Evolutionary conservation across 1,140 invertebrate species (phyloP), one percentile per base, ranked within the genome.

Genomic region (Littorina saxatilis): DNA sequence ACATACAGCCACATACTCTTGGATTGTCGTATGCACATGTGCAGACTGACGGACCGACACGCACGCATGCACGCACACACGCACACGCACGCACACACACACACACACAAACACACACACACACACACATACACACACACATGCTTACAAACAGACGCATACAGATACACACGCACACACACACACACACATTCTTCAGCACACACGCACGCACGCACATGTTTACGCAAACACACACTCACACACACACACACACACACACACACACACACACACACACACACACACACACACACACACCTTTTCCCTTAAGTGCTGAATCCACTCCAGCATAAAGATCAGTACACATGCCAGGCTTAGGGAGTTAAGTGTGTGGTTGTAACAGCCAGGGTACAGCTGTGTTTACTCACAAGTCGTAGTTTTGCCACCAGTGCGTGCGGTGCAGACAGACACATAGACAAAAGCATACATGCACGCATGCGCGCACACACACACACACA

Each of bases 241-340:
- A 66, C 79, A 81, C 78, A 47, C 79, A 84, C 55, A 82, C 74
- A 84, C 80, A 82, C 80, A 81, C 80, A 73, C 73, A 72, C 80
- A 81, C 73, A 76, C 80, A 70, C 80, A 84, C 80, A 81, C 74
- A 78, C 73, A 72, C 72, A 81, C 80, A 81, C 79, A 52, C 80
- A 84, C 52, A 4, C 9, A 75, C 73, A 50, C 17, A 23, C 73
- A 75, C 43, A 52, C 43, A 29, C 73, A 35, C 39, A 52, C 27
- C n/a, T n/a, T n/a, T n/a, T n/a, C n/a, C n/a, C n/a, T n/a, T n/a
- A n/a, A n/a, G n/a, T n/a, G n/a, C n/a, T n/a, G n/a, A n/a, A n/a
- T n/a, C n/a, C n/a, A n/a, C n/a, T n/a, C n/a, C n/a, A n/a, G n/a
- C n/a, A n/a, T n/a, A n/a, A n/a, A n/a, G n/a, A n/a, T n/a, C n/a